A percentile compares a stretch with the other conserved stretches of the same genome.
phyloP scores from a whole-genome alignment of 2,113 vertebrate species.

The Pluvianellus socialis region DNA sequence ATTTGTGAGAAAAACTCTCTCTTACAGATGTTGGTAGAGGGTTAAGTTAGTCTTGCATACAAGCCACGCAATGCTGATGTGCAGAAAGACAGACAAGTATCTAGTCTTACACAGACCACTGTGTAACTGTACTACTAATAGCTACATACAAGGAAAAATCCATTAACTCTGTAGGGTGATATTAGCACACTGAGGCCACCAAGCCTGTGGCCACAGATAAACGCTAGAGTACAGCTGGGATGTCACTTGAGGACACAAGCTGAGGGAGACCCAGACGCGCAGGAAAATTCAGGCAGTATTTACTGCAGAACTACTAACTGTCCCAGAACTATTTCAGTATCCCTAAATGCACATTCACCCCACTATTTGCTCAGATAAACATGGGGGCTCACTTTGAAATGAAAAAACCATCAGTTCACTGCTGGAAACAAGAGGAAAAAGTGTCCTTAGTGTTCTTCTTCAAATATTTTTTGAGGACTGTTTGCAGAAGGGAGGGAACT shows the following conservation, averaged over 20 bases:
- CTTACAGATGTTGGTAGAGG: neutral
- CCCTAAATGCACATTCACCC: neutral
- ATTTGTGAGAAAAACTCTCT: neutral
- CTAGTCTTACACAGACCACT: accelerated
- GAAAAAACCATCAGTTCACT: neutral
- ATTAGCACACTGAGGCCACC: neutral
- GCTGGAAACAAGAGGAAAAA: constrained; percentile 21
- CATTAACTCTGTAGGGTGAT: neutral
- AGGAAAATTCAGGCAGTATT: constrained; percentile 38
- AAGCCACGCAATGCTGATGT: neutral
- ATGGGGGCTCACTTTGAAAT: neutral
- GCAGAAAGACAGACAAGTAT: neutral
- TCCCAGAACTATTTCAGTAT: constrained; percentile 28
- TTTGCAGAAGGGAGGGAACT: constrained; percentile 9
- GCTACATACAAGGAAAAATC: neutral
- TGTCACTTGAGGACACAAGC: constrained; percentile 20
- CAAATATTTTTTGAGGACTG: neutral
- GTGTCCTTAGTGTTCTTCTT: neutral
- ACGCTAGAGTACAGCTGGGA: neutral
- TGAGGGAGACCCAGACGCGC: neutral
- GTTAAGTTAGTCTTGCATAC: accelerated
- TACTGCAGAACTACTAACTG: neutral
- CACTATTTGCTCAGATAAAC: constrained; percentile 15
- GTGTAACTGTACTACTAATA: neutral
- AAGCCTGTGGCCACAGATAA: neutral